A percentile compares a stretch with the other conserved stretches of the same genome.
These are phyloP conservation scores for Heteropelma amictum DNA, from an alignment of 2,888 invertebrate genomes.

Conservation along the genomic window DNA sequence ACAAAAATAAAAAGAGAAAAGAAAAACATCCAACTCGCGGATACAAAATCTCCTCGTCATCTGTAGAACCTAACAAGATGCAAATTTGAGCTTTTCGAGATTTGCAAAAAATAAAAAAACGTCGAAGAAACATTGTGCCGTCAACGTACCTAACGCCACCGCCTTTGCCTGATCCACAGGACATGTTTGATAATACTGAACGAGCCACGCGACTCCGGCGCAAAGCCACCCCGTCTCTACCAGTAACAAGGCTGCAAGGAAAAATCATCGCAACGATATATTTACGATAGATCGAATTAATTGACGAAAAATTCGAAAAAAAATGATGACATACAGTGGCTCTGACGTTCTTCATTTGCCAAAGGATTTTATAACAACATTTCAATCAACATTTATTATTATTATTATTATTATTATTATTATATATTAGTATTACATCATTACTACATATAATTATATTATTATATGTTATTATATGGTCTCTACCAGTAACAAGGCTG, in stretches of 20 bases:
- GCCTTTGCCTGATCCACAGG: slow-evolving; percentile 85
- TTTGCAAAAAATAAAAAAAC: neutral
- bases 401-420: no score
- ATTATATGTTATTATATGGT: no score
- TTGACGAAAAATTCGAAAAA: neutral
- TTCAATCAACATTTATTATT: no score
- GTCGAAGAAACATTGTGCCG: neutral
- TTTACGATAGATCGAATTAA: neutral
- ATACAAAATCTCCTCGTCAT: neutral
- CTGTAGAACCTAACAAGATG: neutral
- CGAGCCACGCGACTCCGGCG: slow-evolving; percentile 86
- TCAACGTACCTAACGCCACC: slow-evolving; percentile 84
- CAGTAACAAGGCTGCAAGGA: slow-evolving; percentile 84
- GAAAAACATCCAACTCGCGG: neutral
- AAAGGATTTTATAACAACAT: no score
- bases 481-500: slow-evolving; percentile 87
- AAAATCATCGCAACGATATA: neutral
- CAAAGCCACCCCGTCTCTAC: slow-evolving; percentile 87
- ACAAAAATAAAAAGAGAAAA: neutral
- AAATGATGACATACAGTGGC: no score
- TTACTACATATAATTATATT: no score
- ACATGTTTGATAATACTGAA: slow-evolving; percentile 84
- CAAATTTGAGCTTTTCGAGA: no score
- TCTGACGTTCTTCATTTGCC: no score
- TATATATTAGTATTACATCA: no score